phyloP scores from a whole-genome alignment of 1,140 invertebrate species.

The Achatina immaculata region DNA sequence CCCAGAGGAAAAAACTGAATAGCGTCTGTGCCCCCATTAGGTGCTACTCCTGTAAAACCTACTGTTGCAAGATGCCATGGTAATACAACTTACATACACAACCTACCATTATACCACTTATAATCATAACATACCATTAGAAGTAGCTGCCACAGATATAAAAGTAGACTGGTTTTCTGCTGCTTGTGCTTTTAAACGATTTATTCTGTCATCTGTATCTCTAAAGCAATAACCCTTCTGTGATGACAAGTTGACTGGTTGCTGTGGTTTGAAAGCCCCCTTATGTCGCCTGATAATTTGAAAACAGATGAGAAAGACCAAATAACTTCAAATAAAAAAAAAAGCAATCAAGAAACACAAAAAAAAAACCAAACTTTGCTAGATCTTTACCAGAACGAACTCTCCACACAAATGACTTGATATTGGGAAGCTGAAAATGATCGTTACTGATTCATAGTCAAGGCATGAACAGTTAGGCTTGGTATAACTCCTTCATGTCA shows the following conservation, averaged over 20 bases:
- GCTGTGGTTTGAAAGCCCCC: constrained; percentile 83
- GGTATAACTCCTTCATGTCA: no score
- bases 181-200: constrained; percentile 80
- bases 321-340: background rate
- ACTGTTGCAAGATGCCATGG: no score
- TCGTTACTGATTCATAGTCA: no score
- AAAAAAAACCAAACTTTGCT: background rate
- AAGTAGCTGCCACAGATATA: constrained; percentile 33
- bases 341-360: constrained; percentile 4
- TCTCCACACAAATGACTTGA: no score
- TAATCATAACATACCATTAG: constrained; percentile 40
- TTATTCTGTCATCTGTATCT: constrained; percentile 95
- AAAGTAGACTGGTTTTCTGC: constrained; percentile 43
- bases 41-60: no score
- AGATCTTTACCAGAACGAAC: background rate
- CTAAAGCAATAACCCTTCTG: constrained; percentile 84
- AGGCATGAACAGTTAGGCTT: no score
- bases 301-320: background rate
- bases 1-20: no score
- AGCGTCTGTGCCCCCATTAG: no score
- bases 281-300: constrained; percentile 78
- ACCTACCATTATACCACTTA: no score
- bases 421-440: no score
- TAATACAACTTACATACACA: no score
- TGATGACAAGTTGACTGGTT: constrained; percentile 73